Conservation (phyloP, 2,888 invertebrate genomes). For the Drosophila robusta region DNA sequence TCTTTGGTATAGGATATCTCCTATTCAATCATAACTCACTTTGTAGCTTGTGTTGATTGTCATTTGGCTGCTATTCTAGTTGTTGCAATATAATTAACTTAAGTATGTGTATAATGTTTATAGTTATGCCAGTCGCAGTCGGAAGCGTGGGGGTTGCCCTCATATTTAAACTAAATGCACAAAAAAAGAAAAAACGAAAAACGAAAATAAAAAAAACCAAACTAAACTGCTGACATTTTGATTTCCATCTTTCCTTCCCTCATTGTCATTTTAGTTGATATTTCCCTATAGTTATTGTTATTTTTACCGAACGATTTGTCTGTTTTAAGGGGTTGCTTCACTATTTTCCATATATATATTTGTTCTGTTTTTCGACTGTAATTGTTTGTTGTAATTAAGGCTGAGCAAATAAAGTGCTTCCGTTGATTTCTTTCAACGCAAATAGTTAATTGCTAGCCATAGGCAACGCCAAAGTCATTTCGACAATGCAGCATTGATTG, state of each 20-base stretch:
- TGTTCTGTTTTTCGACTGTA: constrained; percentile 41
- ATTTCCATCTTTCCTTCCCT: constrained; percentile 9
- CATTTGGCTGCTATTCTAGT: constrained; percentile 24
- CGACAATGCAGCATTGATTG: constrained; percentile 59
- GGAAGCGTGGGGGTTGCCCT: constrained; percentile 43
- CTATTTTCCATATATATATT: constrained; percentile 5
- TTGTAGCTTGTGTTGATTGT: constrained; percentile 20
- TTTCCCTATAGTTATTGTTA: constrained; percentile 41
- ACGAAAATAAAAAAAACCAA: too few relatives aligned
- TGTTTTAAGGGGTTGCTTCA: constrained; percentile 47
- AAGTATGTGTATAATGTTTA: constrained; percentile 78
- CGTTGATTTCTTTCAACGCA: constrained; percentile 80
- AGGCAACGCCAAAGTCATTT: constrained; percentile 61
- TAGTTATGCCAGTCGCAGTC: constrained; percentile 60
- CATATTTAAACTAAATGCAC: constrained; percentile 72
- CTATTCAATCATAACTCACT: not conserved
- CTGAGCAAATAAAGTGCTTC: constrained; percentile 80
- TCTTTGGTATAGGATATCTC: constrained; percentile 3
- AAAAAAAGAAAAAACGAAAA: too few relatives aligned
- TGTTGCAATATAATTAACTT: constrained; percentile 75
- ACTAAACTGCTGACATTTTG: constrained; percentile 12
- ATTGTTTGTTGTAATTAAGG: constrained; percentile 81
- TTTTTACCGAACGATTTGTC: constrained; percentile 26
- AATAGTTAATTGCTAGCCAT: constrained; percentile 77
- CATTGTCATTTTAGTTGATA: constrained; percentile 53